These are phyloP conservation scores for Andrena haemorrhoa DNA, from an alignment of 2,888 invertebrate genomes.

Conservation along the genomic window DNA sequence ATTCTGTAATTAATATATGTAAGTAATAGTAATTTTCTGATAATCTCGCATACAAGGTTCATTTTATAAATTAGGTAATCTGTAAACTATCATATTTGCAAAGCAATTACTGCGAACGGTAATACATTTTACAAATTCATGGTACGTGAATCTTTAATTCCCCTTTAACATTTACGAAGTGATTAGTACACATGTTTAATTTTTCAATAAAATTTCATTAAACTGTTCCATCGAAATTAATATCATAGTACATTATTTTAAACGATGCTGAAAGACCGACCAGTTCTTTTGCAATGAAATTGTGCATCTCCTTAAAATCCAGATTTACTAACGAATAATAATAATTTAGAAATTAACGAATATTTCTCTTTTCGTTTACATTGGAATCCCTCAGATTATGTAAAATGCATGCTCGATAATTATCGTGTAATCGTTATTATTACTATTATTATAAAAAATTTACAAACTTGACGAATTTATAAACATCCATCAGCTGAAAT, in stretches of 20 bases:
- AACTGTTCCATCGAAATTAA: conserved; percentile 9
- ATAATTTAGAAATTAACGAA: conserved; percentile 21
- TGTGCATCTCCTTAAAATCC: conserved; percentile 4
- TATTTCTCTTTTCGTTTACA: conserved; percentile 3
- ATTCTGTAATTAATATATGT: conserved; percentile 59
- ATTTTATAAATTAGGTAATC: conserved; percentile 40
- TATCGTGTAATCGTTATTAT: conserved; percentile 40
- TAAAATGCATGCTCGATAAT: conserved; percentile 27
- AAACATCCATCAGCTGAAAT: conserved; percentile 20
- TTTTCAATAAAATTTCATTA: conserved; percentile 14
- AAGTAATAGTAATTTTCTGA: conserved; percentile 53
- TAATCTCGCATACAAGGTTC: conserved; percentile 22
- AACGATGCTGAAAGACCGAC: neutral
- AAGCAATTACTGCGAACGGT: conserved; percentile 26
- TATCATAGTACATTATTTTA: conserved; percentile 8
- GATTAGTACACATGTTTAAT: conserved; percentile 22
- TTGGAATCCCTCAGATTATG: conserved; percentile 7
- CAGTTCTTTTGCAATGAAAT: conserved; percentile 5
- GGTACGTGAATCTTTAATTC: conserved; percentile 22
- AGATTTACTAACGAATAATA: conserved; percentile 7
- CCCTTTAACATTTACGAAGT: conserved; percentile 1
- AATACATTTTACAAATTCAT: conserved; percentile 40
- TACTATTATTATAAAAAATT: conserved; percentile 12
- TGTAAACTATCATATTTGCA: conserved; percentile 26
- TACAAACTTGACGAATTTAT: conserved; percentile 36